Percentiles rank a stretch among this genome's conserved stretches.
phyloP scores from a whole-genome alignment of 2,888 invertebrate species.

The Eilema griseolum region DNA sequence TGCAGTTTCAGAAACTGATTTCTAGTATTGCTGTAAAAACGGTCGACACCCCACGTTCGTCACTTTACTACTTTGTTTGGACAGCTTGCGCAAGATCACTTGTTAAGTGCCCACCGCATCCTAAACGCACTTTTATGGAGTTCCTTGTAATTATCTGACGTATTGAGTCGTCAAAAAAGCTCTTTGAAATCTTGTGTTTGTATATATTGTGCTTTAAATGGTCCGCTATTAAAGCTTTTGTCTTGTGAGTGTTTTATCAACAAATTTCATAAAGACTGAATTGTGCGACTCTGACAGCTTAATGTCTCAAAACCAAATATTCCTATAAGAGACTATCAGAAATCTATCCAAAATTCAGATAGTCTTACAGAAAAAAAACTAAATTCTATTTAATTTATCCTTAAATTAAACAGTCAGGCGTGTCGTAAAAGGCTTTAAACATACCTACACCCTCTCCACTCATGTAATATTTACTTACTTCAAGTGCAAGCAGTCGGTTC shows the following conservation, averaged over 20 bases:
- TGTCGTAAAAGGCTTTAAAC: not conserved
- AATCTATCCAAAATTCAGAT: not conserved
- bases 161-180: conserved; percentile 44
- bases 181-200: conserved; percentile 24
- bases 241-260: not conserved
- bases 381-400: not conserved
- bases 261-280: not conserved
- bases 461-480: conserved; percentile 1
- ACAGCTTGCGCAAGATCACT: conserved; percentile 49
- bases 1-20: not conserved
- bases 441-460: not conserved
- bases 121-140: conserved; percentile 51
- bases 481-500: conserved; percentile 6
- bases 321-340: not conserved
- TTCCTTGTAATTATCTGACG: conserved; percentile 49
- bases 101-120: conserved; percentile 48
- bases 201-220: conserved; percentile 3
- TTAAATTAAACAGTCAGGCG: not conserved
- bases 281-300: not conserved
- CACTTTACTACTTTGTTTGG: conserved; percentile 37
- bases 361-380: not conserved
- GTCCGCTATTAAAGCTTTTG: conserved; percentile 5
- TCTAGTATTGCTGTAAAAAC: conserved; percentile 6
- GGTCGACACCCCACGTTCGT: not conserved
- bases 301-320: not conserved